Percentiles rank a stretch among this genome's conserved stretches.
phyloP scores from a whole-genome alignment of 92 coral and sea anemone species.

The Umimayanthus kanabou region DNA sequence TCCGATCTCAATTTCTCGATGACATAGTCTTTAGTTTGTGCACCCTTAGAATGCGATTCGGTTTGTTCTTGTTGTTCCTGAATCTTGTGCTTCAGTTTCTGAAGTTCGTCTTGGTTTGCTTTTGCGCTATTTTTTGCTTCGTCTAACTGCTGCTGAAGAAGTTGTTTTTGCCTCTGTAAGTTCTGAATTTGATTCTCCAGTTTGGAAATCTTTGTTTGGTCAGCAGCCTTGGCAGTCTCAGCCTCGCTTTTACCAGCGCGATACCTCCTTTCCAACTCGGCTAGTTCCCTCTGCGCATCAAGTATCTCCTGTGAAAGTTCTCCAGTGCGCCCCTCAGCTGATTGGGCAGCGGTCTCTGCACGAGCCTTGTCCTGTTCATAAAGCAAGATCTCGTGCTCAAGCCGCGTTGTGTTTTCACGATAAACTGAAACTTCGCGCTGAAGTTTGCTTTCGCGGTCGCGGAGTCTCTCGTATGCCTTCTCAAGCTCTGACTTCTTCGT shows the following conservation, averaged over 20 bases:
- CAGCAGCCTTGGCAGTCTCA: slow-evolving; percentile 57
- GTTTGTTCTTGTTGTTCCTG: slow-evolving; percentile 67
- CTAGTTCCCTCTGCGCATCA: slow-evolving; percentile 67
- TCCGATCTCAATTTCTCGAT: slow-evolving; percentile 75
- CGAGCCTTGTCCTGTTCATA: slow-evolving; percentile 56
- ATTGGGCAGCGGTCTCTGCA: slow-evolving; percentile 67
- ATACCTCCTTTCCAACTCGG: slow-evolving; percentile 65
- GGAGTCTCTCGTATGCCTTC: slow-evolving; percentile 52
- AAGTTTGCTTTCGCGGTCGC: slow-evolving; percentile 74
- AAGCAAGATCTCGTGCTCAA: slow-evolving; percentile 64
- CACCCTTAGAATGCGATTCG: slow-evolving; percentile 57
- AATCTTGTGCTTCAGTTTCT: slow-evolving; percentile 55
- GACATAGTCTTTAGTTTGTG: slow-evolving; percentile 67
- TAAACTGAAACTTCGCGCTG: slow-evolving; percentile 55
- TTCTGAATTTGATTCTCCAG: slow-evolving; percentile 80
- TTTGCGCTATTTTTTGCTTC: slow-evolving; percentile 69
- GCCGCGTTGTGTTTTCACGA: slow-evolving; percentile 58
- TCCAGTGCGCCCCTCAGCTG: slow-evolving; percentile 62
- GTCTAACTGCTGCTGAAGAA: slow-evolving; percentile 74
- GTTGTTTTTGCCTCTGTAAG: slow-evolving; percentile 63
- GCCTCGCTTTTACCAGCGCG: slow-evolving; percentile 56
- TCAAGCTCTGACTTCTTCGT: slow-evolving; percentile 71
- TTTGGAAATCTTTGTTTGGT: slow-evolving; percentile 70
- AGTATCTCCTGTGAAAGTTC: slow-evolving; percentile 69
- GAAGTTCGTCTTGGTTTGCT: slow-evolving; percentile 65